These are phyloP conservation scores for Branchellion lobata DNA, from an alignment of 2,888 invertebrate species.

Conservation along the genomic window DNA sequence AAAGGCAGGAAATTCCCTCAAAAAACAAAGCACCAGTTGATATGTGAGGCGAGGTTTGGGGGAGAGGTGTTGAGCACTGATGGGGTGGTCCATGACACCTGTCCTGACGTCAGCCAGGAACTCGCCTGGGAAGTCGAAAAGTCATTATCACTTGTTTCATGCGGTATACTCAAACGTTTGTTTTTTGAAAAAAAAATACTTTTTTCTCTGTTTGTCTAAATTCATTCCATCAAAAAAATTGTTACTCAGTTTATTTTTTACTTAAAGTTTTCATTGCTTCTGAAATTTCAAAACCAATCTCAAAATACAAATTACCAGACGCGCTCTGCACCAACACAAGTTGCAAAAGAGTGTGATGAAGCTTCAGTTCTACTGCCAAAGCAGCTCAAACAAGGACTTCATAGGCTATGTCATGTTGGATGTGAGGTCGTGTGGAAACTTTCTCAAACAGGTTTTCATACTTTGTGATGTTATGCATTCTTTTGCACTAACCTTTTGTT, in stretches of 20 bases:
- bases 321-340: conserved; percentile 60
- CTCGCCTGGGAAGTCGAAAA: conserved; percentile 64
- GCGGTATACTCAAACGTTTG: not conserved
- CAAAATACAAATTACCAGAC: not conserved
- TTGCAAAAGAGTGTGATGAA: conserved; percentile 63
- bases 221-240: not conserved
- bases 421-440: conserved; percentile 57
- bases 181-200: not conserved
- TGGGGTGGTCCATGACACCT: conserved; percentile 61
- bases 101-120: conserved; percentile 62
- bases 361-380: conserved; percentile 61
- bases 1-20: conserved; percentile 62
- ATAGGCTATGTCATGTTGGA: conserved; percentile 64
- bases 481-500: too few species aligned
- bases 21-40: conserved; percentile 58
- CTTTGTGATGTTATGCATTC: not conserved
- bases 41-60: conserved; percentile 63
- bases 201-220: not conserved
- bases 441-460: conserved; percentile 15
- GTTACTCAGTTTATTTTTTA: too few species aligned
- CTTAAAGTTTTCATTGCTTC: too few species aligned
- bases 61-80: conserved; percentile 63
- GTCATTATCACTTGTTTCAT: conserved; percentile 54
- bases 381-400: conserved; percentile 58
- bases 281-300: too few species aligned